Base-by-base conservation (phyloP, 2,888 invertebrate genomes). In the Plebejus argus region DNA sequence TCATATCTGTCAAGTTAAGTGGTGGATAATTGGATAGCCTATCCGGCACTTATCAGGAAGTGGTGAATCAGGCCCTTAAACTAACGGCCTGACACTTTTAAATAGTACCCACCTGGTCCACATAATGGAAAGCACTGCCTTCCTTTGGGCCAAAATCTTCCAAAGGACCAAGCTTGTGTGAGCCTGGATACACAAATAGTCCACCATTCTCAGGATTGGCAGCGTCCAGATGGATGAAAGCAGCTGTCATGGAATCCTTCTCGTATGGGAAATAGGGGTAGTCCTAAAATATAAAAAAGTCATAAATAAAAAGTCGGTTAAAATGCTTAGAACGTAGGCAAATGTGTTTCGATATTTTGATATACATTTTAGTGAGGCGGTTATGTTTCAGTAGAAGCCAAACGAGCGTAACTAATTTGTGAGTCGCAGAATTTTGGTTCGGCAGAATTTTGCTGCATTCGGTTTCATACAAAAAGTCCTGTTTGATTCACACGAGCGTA, bases 221-320 rank as follows among this genome's bases (percentile, higher is more conserved):
- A 61, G 94, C 95, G 78, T 95, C 95, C 78, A 95, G 82, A 82
- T 95, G 95, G 3, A 95, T 85, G 81, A 95, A 95, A 0, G 95
- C 94, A 1, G 95, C 95, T 15, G 95, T 88, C 94, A 95, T 94
- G 0, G 95, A 92, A 83, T 95, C 92, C 1, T 95, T 94, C 81
- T 95, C 90, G 83, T 91, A 94, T 0, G 95, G 95, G 82, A 95
- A 95, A 81, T 95, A 95, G 76, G 92, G 95, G 81, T 95, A 95
- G 79, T 95, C 95, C 93, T 95, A 87, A 6, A 79, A 72, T 53
- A 15, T 35, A 20, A 12, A 75, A 75, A 20, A 28, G 8, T 66
- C 3, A 28, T 58, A n/a, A 58, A n/a, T n/a, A n/a, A n/a, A 58
- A 6, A 6, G 5, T 33, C 3, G 33, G 33, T 33, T 33, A 33